phyloP scores from a whole-genome alignment of 2,797 vertebrate genomes.

The Neomorphus geoffroyi region DNA sequence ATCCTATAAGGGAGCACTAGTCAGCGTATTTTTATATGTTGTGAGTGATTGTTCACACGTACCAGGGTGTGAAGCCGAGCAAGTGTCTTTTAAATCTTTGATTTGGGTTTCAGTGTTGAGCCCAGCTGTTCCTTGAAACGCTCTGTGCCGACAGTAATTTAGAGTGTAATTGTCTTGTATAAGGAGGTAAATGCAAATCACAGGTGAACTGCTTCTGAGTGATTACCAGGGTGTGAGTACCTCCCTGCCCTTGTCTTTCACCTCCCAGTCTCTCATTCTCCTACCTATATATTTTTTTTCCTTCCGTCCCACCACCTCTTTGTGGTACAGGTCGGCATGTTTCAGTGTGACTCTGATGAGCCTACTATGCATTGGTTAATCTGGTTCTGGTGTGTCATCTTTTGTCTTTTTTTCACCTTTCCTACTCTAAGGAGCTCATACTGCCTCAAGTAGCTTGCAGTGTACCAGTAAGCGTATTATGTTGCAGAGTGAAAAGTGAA shows the following conservation, averaged over 20 bases:
- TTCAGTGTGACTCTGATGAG: background rate
- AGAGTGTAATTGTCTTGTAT: background rate
- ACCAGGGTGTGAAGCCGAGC: background rate
- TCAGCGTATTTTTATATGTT: background rate
- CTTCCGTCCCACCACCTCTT: background rate
- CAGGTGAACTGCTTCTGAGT: background rate
- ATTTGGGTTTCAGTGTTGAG: constrained; percentile 11
- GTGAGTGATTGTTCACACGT: background rate
- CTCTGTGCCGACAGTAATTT: background rate
- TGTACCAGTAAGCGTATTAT: background rate
- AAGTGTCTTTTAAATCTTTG: constrained; percentile 5
- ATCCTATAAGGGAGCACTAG: background rate
- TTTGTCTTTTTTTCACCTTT: background rate
- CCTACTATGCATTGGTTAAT: background rate
- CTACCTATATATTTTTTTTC: background rate
- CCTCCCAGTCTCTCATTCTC: background rate
- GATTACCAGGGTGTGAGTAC: background rate
- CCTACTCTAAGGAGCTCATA: background rate
- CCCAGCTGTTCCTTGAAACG: constrained; percentile 23
- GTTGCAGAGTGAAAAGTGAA: background rate
- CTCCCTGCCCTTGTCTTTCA: background rate
- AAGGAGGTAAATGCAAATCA: constrained; percentile 34
- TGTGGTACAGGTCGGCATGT: background rate
- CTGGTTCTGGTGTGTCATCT: background rate
- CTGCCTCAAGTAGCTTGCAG: background rate